Conservation (phyloP, 2,113 vertebrate species). For the Dasyornis broadbenti region DNA sequence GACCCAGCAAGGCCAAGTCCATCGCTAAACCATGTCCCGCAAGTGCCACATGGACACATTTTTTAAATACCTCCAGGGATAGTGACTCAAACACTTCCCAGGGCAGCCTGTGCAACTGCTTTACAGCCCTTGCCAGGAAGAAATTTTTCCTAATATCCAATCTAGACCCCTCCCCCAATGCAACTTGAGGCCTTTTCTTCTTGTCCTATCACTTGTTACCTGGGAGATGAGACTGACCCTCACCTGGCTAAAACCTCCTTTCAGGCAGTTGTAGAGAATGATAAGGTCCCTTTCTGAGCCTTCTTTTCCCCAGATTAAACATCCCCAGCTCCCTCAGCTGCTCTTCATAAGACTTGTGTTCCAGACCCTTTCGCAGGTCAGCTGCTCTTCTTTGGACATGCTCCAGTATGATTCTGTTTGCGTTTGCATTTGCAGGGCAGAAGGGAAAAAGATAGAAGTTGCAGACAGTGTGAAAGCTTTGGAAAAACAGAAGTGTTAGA, state of each 20-base stretch:
- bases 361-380: not conserved
- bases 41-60: not conserved
- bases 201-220: not conserved
- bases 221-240: not conserved
- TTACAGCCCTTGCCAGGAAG: not conserved
- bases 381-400: not conserved
- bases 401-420: fast-evolving
- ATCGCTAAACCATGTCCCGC: not conserved
- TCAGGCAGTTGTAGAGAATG: not conserved
- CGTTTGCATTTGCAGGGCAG: not conserved
- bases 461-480: not conserved
- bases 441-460: not conserved
- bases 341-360: not conserved
- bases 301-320: not conserved
- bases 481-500: not conserved
- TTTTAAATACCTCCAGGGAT: not conserved
- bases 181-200: not conserved
- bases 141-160: not conserved
- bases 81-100: not conserved
- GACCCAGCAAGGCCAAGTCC: not conserved
- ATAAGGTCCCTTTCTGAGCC: not conserved
- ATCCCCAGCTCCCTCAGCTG: not conserved
- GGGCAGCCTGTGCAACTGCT: not conserved
- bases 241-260: not conserved
- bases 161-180: not conserved